These are phyloP conservation scores for Numenius phaeopus DNA, from an alignment of 2,797 vertebrate genomes.

Conservation along the genomic window DNA sequence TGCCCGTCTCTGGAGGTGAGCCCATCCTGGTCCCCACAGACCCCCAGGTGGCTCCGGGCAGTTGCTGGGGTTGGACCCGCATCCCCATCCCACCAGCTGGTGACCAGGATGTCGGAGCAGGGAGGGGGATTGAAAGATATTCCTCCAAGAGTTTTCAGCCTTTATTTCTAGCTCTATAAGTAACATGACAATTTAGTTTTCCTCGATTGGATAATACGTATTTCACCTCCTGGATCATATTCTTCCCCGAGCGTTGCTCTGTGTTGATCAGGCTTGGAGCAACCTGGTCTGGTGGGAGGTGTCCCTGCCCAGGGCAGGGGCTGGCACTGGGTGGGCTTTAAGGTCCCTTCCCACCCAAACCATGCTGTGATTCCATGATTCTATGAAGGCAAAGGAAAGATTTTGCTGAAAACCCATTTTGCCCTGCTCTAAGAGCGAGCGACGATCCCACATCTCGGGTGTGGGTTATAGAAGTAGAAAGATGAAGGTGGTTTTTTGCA, in stretches of 20 bases:
- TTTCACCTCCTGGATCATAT: background rate
- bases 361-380: too few species aligned
- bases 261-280: too few species aligned
- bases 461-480: background rate
- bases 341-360: too few species aligned
- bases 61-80: background rate
- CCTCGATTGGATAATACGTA: background rate
- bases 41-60: fast-evolving
- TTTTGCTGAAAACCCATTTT: background rate
- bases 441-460: fast-evolving
- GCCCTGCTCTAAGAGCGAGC: too few species aligned
- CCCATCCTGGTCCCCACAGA: fast-evolving
- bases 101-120: fast-evolving
- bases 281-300: too few species aligned
- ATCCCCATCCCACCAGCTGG: background rate
- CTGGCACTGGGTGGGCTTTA: too few species aligned
- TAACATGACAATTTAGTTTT: background rate
- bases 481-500: fast-evolving
- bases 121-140: background rate
- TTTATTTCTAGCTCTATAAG: background rate
- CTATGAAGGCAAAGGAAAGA: background rate
- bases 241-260: background rate
- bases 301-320: too few species aligned
- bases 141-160: background rate
- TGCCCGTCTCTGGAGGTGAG: fast-evolving